These are phyloP conservation scores for Monopterus albus DNA, from an alignment of 2,113 vertebrate species.

Conservation along the genomic window DNA sequence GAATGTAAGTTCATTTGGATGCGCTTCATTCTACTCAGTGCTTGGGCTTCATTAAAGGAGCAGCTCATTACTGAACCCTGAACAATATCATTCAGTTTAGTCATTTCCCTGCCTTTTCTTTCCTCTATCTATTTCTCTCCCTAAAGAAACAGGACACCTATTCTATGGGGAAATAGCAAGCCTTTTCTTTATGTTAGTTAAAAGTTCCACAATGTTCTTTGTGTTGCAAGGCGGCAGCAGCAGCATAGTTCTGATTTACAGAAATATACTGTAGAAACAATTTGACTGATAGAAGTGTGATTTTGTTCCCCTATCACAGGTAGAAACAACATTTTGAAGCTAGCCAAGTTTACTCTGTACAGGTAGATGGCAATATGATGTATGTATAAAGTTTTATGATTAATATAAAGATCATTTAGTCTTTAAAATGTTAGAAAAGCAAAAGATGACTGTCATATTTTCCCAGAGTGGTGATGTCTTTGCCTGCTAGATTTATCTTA, in stretches of 20 bases:
- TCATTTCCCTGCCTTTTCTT: slow-evolving; percentile 9
- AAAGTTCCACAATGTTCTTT: background rate
- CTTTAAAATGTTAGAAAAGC: too few relatives aligned
- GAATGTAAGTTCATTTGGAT: slow-evolving; percentile 30
- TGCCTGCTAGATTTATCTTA: too few relatives aligned
- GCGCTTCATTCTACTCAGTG: slow-evolving; percentile 19
- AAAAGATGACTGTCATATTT: too few relatives aligned
- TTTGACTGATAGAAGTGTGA: background rate
- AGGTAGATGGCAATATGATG: too few relatives aligned
- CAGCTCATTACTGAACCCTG: slow-evolving; percentile 21
- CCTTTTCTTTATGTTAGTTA: background rate
- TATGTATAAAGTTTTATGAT: too few relatives aligned
- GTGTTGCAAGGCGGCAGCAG: slow-evolving; percentile 5
- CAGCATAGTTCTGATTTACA: too few relatives aligned
- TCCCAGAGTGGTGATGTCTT: too few relatives aligned
- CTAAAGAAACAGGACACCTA: background rate
- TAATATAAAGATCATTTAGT: too few relatives aligned
- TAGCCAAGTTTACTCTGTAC: too few relatives aligned
- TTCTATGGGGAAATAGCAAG: background rate
- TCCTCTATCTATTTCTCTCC: background rate
- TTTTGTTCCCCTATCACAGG: background rate
- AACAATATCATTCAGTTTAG: slow-evolving; percentile 27
- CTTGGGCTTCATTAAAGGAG: slow-evolving; percentile 18
- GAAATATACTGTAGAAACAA: background rate
- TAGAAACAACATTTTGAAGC: background rate